These are phyloP conservation scores for Lampris megalopsis DNA, from an alignment of 2,113 vertebrate species.

Conservation along the genomic window DNA sequence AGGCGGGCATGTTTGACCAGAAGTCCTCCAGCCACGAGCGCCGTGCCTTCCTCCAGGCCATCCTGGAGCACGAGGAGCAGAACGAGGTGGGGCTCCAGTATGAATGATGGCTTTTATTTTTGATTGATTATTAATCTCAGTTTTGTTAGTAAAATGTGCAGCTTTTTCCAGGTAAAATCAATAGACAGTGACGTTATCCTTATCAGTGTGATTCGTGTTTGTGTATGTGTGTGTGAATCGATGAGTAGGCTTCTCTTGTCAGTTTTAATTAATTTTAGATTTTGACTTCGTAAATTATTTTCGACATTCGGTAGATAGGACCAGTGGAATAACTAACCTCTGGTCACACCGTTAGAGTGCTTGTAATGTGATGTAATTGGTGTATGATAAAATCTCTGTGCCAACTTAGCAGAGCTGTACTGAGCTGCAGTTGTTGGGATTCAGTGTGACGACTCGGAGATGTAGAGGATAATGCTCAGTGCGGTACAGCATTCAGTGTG, in stretches of 20 bases:
- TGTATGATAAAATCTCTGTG: not conserved
- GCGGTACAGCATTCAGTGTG: not conserved
- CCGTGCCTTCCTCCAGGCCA: slow-evolving; percentile 89
- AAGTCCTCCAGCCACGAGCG: slow-evolving; percentile 92
- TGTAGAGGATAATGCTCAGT: not conserved
- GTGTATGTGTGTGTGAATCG: not conserved
- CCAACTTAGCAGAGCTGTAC: not conserved
- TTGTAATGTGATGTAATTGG: not conserved
- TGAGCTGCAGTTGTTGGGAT: not conserved
- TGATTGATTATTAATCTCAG: too few species aligned
- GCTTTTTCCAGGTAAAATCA: too few species aligned
- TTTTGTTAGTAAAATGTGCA: too few species aligned
- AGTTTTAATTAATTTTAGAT: not conserved
- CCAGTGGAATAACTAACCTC: not conserved
- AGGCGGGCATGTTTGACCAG: slow-evolving; percentile 93
- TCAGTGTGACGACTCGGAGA: slow-evolving; percentile 1
- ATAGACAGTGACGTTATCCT: too few species aligned
- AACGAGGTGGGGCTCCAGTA: slow-evolving; percentile 83
- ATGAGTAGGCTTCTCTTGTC: not conserved
- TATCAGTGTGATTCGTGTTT: too few species aligned
- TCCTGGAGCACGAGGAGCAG: slow-evolving; percentile 91
- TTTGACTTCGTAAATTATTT: slow-evolving; percentile 18
- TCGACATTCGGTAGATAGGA: not conserved
- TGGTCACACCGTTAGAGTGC: not conserved
- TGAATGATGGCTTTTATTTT: too few species aligned